Evolutionary conservation across 2,797 vertebrate species (phyloP).

Genomic region (Syndactyla subalaris): DNA sequence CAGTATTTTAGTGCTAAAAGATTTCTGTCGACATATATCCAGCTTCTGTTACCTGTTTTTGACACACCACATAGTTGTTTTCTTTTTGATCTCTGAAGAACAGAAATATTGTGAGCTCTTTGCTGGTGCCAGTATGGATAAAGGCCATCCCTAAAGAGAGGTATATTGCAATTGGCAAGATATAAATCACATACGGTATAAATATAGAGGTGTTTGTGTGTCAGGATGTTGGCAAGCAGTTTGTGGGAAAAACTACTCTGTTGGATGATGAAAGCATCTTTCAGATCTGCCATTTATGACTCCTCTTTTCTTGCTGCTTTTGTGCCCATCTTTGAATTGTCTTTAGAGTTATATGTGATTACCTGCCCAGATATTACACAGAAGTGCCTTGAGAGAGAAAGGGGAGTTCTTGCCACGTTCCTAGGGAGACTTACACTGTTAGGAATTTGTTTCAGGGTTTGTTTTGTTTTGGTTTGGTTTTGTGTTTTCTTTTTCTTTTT

Average conservation of each 20-base stretch:
- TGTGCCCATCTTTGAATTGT: neutral
- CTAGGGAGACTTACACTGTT: neutral
- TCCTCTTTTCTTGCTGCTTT: constrained; percentile 12
- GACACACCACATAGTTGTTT: constrained; percentile 41
- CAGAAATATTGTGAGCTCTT: constrained; percentile 49
- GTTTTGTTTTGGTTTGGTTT: neutral
- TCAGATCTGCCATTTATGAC: neutral
- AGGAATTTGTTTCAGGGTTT: neutral
- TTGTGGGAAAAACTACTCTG: constrained; percentile 40
- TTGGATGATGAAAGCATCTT: constrained; percentile 41
- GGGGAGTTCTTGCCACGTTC: neutral
- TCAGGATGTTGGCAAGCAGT: constrained; percentile 59
- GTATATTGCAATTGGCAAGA: constrained; percentile 65
- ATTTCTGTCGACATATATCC: constrained; percentile 48
- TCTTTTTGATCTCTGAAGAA: constrained; percentile 62
- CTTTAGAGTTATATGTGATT: neutral
- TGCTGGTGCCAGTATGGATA: constrained; percentile 66
- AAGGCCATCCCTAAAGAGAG: constrained; percentile 58
- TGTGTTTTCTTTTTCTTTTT: neutral
- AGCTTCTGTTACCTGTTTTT: constrained; percentile 54
- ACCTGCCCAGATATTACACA: neutral
- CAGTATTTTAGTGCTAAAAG: constrained; percentile 44
- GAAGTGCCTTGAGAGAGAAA: neutral
- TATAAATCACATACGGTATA: constrained; percentile 57
- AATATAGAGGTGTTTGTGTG: constrained; percentile 66